A percentile compares a stretch with the other conserved stretches of the same genome.
Evolutionary conservation across 2,797 vertebrate species (phyloP).

Genomic region (Chiloscyllium punctatum): DNA sequence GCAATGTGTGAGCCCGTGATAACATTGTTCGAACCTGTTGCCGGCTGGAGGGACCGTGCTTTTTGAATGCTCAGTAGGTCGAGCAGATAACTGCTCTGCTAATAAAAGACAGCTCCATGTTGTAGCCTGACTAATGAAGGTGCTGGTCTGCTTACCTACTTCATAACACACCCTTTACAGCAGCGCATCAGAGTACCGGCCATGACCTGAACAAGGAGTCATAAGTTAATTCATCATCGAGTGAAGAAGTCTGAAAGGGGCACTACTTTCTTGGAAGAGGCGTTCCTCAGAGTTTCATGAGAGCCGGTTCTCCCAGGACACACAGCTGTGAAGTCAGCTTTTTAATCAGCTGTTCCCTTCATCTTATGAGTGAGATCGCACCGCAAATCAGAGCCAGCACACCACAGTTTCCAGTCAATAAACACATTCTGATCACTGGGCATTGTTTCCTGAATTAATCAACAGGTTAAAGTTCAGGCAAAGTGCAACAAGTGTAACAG

Average conservation of each 20-base stretch:
- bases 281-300: not conserved
- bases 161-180: not conserved
- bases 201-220: not conserved
- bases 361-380: not conserved
- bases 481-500: not conserved
- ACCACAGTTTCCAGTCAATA: not conserved
- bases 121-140: not conserved
- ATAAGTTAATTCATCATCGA: not conserved
- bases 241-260: not conserved
- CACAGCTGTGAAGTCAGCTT: not conserved
- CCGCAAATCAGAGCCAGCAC: not conserved
- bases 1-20: not conserved
- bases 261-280: not conserved
- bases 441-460: not conserved
- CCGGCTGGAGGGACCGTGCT: not conserved
- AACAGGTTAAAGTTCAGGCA: not conserved
- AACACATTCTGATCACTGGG: not conserved
- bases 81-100: not conserved
- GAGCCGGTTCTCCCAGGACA: not conserved
- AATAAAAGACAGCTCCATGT: not conserved
- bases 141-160: not conserved
- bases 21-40: not conserved
- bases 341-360: not conserved
- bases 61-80: not conserved
- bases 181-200: not conserved